These are phyloP conservation scores for Campoletis sonorensis DNA, from an alignment of 1,140 invertebrate genomes.

Conservation along the genomic window DNA sequence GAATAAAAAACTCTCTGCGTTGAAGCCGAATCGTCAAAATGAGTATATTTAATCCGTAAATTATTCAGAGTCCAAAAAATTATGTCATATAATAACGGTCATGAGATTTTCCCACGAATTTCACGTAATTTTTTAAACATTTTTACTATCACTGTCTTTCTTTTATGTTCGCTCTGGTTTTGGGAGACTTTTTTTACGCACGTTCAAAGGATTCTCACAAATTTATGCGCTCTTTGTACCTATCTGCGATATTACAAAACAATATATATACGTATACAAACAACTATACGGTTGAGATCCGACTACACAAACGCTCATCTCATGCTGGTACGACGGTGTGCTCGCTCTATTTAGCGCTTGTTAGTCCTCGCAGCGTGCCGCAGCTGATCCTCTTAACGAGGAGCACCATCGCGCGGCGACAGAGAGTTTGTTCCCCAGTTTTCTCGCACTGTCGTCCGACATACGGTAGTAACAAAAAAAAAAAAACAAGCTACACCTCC, in stretches of 20 bases:
- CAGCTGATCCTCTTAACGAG: constrained; percentile 75
- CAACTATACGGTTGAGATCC: constrained; percentile 8
- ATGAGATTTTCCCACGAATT: too few relatives aligned
- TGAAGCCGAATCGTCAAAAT: too few relatives aligned
- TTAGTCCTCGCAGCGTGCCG: constrained; percentile 70
- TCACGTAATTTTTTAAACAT: too few relatives aligned
- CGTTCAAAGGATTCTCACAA: constrained; percentile 3
- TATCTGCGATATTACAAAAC: not conserved
- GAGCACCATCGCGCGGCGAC: constrained; percentile 43
- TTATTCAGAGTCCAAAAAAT: too few relatives aligned
- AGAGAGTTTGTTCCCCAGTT: not conserved
- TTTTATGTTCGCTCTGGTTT: not conserved
- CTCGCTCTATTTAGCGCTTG: constrained; percentile 73
- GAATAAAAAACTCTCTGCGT: too few relatives aligned
- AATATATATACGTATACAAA: constrained; percentile 16
- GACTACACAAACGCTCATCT: constrained; percentile 19
- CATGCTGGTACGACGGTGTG: constrained; percentile 30
- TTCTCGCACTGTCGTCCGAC: not conserved
- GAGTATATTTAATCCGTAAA: too few relatives aligned
- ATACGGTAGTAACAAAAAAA: not conserved
- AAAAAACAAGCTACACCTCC: not conserved
- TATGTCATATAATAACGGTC: too few relatives aligned
- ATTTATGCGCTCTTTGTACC: not conserved
- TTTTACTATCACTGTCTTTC: not conserved
- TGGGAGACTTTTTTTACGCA: not conserved